A percentile compares a stretch with the other conserved stretches of the same genome.
Conservation (phyloP, 2,888 invertebrate genomes). For the Elmis aenea region DNA sequence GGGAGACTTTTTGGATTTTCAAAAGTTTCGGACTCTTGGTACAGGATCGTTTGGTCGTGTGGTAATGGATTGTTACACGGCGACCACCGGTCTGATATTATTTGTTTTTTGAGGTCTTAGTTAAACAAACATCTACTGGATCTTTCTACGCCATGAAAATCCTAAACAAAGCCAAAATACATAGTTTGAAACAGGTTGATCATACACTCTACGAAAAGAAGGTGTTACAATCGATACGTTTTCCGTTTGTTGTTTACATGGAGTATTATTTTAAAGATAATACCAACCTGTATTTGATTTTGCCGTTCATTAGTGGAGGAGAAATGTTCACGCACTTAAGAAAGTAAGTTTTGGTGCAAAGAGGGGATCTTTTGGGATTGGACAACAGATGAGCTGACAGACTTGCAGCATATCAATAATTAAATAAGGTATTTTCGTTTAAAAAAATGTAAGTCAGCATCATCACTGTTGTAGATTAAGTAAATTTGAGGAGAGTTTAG, state of each 20-base stretch:
- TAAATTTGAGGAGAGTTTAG: constrained; percentile 67
- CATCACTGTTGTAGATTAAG: constrained; percentile 33
- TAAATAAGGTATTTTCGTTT: no score
- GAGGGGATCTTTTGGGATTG: no score
- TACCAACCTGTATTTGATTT: constrained; percentile 73
- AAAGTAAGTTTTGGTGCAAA: constrained; percentile 37
- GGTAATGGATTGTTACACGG: constrained; percentile 43
- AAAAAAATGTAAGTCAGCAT: no score
- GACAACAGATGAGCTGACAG: no score
- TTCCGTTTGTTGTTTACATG: constrained; percentile 84
- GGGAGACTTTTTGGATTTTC: no score
- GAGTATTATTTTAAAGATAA: constrained; percentile 83
- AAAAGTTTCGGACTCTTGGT: constrained; percentile 72
- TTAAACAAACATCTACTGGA: constrained; percentile 56
- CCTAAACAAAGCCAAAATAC: constrained; percentile 76
- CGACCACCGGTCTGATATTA: no score
- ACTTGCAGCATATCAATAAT: no score
- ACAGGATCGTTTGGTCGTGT: constrained; percentile 92
- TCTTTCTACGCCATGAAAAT: constrained; percentile 83
- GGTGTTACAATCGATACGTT: constrained; percentile 77
- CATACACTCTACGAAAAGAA: constrained; percentile 88
- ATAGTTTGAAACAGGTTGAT: constrained; percentile 82
- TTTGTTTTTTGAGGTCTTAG: not conserved
- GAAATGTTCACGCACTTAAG: constrained; percentile 80
- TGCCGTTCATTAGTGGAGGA: constrained; percentile 81